Base-by-base conservation (phyloP, 2,888 invertebrate species). In the Polia nebulosa region DNA sequence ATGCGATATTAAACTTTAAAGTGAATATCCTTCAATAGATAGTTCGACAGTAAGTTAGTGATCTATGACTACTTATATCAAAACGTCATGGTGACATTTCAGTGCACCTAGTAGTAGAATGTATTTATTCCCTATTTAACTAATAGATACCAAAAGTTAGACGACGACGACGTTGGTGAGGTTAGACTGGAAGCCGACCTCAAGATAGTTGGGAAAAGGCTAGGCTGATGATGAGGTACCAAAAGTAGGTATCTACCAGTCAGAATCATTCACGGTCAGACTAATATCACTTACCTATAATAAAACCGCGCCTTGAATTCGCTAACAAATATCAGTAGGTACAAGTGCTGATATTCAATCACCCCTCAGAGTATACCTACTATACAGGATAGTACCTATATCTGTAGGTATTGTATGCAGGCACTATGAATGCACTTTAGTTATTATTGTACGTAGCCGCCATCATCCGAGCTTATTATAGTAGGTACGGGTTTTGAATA, bases 231-330 rank as follows among this genome's bases (percentile, higher is more conserved):
- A n/a, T n/a, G n/a, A n/a, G n/a, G n/a, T n/a, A n/a, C n/a, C n/a
- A n/a, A n/a, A n/a, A n/a, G n/a, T n/a, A n/a, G n/a, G n/a, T n/a
- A n/a, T n/a, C 7, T 47, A 47, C 1, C 7, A 25, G 25, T n/a
- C n/a, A n/a, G 5, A 27, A 11, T 11, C 36, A 36, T 70, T 71
- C 15, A 52, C 8, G 13, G 20, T 39, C 22, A 15, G 7, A 22
- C 13, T 45, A 41, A 36, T 51, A 45, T 68, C 25, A 68, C n/a
- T 2, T 45, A 17, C 36, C 60, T n/a, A n/a, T n/a, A 44, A 45
- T 20, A 45, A 39, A 52, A 72, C 61, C 49, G 32, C 52, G 52
- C 72, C 51, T 25, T 39, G 6, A 49, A 39, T 49, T 57, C 13
- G 2, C 8, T 17, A 13, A 55, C 39, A 67, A 52, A 44, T 20